A percentile compares a stretch with the other conserved stretches of the same genome.
Conservation (phyloP, 1,140 invertebrate species). For the Solenopsis invicta region DNA sequence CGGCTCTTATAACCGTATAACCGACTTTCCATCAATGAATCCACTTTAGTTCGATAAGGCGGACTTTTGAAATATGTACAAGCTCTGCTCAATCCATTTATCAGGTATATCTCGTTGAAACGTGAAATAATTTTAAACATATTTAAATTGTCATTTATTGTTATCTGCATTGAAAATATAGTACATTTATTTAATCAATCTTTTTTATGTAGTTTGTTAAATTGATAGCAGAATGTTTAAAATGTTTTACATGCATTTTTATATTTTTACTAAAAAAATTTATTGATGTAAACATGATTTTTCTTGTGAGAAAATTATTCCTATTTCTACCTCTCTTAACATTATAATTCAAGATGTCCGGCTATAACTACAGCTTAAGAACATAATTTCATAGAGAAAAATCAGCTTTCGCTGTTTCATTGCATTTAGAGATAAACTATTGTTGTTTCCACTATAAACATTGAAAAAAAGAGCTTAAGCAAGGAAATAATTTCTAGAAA, state of each 20-base stretch:
- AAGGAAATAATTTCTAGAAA: conserved; percentile 41
- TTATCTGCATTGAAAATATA: neutral
- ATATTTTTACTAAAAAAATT: neutral
- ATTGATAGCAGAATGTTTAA: neutral
- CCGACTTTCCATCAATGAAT: conserved; percentile 18
- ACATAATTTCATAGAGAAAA: neutral
- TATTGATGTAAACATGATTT: neutral
- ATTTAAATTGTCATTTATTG: neutral
- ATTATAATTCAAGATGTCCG: neutral
- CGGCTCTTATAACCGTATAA: neutral
- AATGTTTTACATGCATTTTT: neutral
- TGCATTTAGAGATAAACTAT: conserved; percentile 26
- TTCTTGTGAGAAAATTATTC: conserved; percentile 2
- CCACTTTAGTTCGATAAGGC: neutral
- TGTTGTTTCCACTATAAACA: neutral
- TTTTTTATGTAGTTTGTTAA: conserved; percentile 10
- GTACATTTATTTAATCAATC: conserved; percentile 3
- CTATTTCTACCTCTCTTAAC: neutral
- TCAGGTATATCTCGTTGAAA: neutral
- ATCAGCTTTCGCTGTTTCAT: neutral
- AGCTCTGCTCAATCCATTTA: neutral
- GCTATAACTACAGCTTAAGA: conserved; percentile 15
- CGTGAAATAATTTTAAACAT: conserved; percentile 16
- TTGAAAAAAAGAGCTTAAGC: neutral
- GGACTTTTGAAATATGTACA: conserved; percentile 3